Conservation (phyloP, 2,888 invertebrate genomes). For the Leptothorax acervorum region DNA sequence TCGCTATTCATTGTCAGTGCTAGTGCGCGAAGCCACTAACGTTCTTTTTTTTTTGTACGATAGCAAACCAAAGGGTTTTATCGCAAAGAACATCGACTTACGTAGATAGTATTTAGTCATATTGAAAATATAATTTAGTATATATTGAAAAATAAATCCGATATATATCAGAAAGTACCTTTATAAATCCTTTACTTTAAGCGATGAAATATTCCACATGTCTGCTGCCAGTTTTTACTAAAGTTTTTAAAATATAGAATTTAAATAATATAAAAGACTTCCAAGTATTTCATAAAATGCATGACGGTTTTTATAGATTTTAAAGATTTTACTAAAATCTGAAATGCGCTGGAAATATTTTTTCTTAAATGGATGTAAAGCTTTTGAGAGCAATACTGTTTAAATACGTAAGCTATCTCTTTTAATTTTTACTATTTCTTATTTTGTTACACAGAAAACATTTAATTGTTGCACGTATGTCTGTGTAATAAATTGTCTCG, state of each 20-base stretch:
- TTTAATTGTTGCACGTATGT: neutral
- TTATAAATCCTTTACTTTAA: neutral
- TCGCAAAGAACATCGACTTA: neutral
- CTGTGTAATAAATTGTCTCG: neutral
- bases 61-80: constrained; percentile 11
- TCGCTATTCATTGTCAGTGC: constrained; percentile 7
- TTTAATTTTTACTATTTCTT: constrained; percentile 12
- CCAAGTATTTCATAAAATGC: neutral
- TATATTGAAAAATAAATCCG: neutral
- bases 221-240: neutral
- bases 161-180: neutral
- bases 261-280: constrained; percentile 13
- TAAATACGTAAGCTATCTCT: neutral
- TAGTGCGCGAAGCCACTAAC: constrained; percentile 17
- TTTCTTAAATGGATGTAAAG: neutral
- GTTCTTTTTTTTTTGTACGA: neutral
- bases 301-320: neutral
- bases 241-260: constrained; percentile 2
- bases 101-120: neutral
- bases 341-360: neutral
- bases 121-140: neutral
- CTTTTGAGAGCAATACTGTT: neutral
- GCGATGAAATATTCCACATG: neutral
- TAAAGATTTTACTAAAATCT: neutral
- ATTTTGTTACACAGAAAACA: neutral